Conservation (phyloP, 2,888 invertebrate species). For the Ochlodes sylvanus region DNA sequence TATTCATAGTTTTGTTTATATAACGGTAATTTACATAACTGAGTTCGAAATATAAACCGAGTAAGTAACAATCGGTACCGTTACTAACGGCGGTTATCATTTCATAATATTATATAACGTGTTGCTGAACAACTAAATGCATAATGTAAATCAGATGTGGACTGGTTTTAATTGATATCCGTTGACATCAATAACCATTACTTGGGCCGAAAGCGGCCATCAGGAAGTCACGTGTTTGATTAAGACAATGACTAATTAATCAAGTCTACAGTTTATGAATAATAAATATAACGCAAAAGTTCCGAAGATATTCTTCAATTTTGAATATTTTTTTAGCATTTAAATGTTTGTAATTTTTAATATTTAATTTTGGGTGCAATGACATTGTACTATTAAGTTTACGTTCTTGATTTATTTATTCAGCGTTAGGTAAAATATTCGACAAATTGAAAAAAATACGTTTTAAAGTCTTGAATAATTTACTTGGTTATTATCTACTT, state of each 20-base stretch:
- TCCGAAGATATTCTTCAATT: too few species aligned
- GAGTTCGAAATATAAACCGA: conserved; percentile 15
- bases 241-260: background rate
- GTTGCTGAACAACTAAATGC: conserved; percentile 9
- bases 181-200: conserved; percentile 12
- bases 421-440: too few species aligned
- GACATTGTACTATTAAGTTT: too few species aligned
- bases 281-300: too few species aligned
- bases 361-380: too few species aligned
- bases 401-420: too few species aligned
- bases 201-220: background rate
- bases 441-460: too few species aligned
- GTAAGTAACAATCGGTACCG: conserved; percentile 22
- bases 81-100: conserved; percentile 24
- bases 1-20: background rate
- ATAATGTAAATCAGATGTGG: conserved; percentile 14
- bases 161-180: conserved; percentile 33
- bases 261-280: too few species aligned
- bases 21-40: conserved; percentile 22
- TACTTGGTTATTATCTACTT: too few species aligned
- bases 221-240: background rate
- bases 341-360: too few species aligned
- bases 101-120: conserved; percentile 23
- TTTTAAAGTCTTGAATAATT: too few species aligned
- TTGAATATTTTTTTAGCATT: background rate